phyloP scores from a whole-genome alignment of 2,888 invertebrate species.

The Stramonita haemastoma region DNA sequence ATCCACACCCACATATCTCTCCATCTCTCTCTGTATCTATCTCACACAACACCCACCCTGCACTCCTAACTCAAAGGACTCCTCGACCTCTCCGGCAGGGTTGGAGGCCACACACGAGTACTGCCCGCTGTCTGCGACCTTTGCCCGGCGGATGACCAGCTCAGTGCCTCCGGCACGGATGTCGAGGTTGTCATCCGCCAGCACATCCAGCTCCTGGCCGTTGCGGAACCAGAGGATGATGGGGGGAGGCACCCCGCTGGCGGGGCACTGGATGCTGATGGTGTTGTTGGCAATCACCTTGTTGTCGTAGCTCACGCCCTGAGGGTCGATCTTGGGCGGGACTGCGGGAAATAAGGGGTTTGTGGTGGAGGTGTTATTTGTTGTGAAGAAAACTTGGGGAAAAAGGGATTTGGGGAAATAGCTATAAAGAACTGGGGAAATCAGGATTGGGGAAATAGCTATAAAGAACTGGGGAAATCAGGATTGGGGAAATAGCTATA shows the following conservation, averaged over 20 bases:
- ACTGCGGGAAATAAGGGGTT: too few relatives aligned
- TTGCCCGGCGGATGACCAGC: constrained; percentile 61
- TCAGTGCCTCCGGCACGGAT: constrained; percentile 62
- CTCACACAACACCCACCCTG: too few relatives aligned
- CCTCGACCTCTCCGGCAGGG: constrained; percentile 69
- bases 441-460: too few relatives aligned
- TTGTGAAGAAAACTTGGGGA: too few relatives aligned
- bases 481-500: too few relatives aligned
- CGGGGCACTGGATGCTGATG: constrained; percentile 71
- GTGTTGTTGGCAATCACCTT: constrained; percentile 69
- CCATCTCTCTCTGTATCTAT: too few relatives aligned
- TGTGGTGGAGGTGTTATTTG: too few relatives aligned
- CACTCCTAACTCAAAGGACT: constrained; percentile 67
- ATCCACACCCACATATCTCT: too few relatives aligned
- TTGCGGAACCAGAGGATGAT: constrained; percentile 72
- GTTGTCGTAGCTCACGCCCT: constrained; percentile 60
- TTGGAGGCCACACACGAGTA: constrained; percentile 74
- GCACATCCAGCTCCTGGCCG: constrained; percentile 54
- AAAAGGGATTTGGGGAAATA: too few relatives aligned
- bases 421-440: too few relatives aligned
- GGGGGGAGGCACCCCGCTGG: constrained; percentile 71
- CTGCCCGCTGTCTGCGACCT: constrained; percentile 66
- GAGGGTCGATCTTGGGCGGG: constrained; percentile 71
- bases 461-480: too few relatives aligned
- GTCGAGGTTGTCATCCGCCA: constrained; percentile 38